These are phyloP conservation scores for Scaptomyza parva DNA, from an alignment of 2,888 invertebrate species.

Conservation along the genomic window DNA sequence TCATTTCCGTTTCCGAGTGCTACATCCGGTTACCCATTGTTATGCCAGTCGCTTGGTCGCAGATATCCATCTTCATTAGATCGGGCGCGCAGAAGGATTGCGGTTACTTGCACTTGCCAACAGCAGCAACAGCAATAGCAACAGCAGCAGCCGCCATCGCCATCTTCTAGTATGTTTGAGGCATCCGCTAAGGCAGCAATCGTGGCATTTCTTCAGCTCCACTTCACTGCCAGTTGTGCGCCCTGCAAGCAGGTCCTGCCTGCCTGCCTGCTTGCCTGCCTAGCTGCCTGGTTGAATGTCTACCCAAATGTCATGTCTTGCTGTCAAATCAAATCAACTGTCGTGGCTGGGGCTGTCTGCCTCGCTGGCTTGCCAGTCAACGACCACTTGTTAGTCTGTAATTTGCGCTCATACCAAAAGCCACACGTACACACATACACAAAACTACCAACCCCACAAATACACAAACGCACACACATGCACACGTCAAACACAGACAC, in stretches of 20 bases:
- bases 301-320: constrained; percentile 76
- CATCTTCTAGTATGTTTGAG: constrained; percentile 19
- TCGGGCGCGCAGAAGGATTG: constrained; percentile 37
- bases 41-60: constrained; percentile 58
- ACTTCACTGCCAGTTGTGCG: constrained; percentile 63
- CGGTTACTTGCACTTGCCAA: constrained; percentile 68
- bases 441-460: constrained; percentile 30
- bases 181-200: constrained; percentile 41
- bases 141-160: constrained; percentile 10
- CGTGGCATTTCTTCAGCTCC: constrained; percentile 72
- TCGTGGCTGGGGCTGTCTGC: constrained; percentile 71
- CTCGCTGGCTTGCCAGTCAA: constrained; percentile 80
- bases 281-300: constrained; percentile 39
- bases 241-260: constrained; percentile 28
- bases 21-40: constrained; percentile 70
- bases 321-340: constrained; percentile 81
- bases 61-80: constrained; percentile 63
- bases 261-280: constrained; percentile 33
- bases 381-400: constrained; percentile 82
- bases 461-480: constrained; percentile 18
- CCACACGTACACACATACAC: constrained; percentile 19
- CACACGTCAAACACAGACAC: constrained; percentile 63
- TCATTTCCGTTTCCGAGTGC: constrained; percentile 81
- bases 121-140: constrained; percentile 24
- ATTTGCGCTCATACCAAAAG: constrained; percentile 64